These are phyloP conservation scores for Macrotus californicus DNA, from an alignment of 2,113 vertebrate species.

Conservation along the genomic window DNA sequence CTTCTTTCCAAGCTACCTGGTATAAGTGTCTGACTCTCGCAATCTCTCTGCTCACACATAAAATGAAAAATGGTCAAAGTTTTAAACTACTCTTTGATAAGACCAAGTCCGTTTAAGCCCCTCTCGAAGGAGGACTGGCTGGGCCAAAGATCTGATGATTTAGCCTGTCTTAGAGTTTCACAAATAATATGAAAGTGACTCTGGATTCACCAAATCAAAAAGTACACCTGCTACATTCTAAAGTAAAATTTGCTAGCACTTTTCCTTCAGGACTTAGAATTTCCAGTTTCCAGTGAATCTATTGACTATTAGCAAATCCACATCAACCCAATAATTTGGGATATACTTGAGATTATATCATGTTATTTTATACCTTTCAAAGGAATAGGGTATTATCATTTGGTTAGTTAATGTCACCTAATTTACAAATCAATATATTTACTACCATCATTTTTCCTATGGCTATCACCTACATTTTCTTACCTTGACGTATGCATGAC, in stretches of 20 bases:
- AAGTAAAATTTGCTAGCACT: background rate
- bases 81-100: constrained; percentile 9
- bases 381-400: background rate
- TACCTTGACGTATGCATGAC: background rate
- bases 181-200: background rate
- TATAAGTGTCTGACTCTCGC: constrained; percentile 42
- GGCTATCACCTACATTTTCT: background rate
- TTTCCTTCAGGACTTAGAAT: background rate
- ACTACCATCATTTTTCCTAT: background rate
- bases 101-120: background rate
- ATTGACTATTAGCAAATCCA: background rate
- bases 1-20: constrained; percentile 20
- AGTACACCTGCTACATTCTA: background rate
- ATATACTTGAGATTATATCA: background rate
- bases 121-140: background rate
- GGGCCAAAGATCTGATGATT: background rate
- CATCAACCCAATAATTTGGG: background rate
- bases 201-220: background rate
- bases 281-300: background rate
- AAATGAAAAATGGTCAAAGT: constrained; percentile 31
- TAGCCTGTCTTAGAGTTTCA: background rate
- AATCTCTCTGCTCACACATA: background rate
- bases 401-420: background rate
- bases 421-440: background rate
- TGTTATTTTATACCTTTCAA: background rate